Conservation (phyloP, 2,888 invertebrate genomes). For the Thera britannica region DNA sequence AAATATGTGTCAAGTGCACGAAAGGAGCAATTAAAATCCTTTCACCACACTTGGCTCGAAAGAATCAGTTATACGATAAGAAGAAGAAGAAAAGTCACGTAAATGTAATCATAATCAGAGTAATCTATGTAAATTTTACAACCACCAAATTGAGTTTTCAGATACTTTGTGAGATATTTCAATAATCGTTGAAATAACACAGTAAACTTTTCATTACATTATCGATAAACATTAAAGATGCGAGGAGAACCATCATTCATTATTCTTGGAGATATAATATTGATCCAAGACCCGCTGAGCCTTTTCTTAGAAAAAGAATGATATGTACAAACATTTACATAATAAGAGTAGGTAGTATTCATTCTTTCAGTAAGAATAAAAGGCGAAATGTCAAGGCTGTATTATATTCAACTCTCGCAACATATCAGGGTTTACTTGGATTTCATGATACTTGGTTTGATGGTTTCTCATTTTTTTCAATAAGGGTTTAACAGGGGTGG, state of each 20-base stretch:
- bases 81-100: too few relatives aligned
- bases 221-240: conserved; percentile 10
- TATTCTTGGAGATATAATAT: not conserved
- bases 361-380: not conserved
- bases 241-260: conserved; percentile 11
- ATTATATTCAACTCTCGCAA: not conserved
- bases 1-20: too few relatives aligned
- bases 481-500: too few relatives aligned
- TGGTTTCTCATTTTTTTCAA: not conserved
- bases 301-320: too few relatives aligned
- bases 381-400: not conserved
- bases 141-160: not conserved
- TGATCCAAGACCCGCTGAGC: not conserved
- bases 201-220: conserved; percentile 12
- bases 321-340: not conserved
- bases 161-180: conserved; percentile 12
- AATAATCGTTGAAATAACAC: conserved; percentile 18
- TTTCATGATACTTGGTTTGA: not conserved
- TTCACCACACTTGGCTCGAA: too few relatives aligned
- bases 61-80: too few relatives aligned
- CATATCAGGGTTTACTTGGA: not conserved
- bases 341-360: not conserved
- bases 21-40: too few relatives aligned
- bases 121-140: too few relatives aligned
- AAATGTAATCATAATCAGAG: too few relatives aligned